These are phyloP conservation scores for Agrotis exclamationis DNA, from an alignment of 2,888 invertebrate species.

Conservation along the genomic window DNA sequence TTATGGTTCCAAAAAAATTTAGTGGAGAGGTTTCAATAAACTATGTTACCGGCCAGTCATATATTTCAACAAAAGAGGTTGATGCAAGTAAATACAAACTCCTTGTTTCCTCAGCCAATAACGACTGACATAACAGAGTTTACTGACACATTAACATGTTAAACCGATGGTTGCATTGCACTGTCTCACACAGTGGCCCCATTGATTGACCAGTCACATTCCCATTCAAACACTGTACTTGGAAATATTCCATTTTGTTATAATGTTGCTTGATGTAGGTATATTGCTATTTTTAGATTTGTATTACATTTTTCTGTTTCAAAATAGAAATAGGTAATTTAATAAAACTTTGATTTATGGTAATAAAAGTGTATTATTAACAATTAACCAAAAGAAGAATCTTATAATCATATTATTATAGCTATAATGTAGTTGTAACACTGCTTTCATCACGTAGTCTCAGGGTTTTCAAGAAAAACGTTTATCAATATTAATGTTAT, in stretches of 20 bases:
- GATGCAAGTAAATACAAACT: slow-evolving; percentile 31
- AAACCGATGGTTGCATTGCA: slow-evolving; percentile 60
- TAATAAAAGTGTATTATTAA: no score
- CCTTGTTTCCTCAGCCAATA: slow-evolving; percentile 47
- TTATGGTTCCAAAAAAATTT: not conserved
- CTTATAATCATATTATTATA: no score
- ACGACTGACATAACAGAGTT: slow-evolving; percentile 64
- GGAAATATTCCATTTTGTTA: slow-evolving; percentile 62
- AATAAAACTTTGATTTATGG: no score
- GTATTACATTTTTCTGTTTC: slow-evolving; percentile 1
- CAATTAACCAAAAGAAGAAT: no score
- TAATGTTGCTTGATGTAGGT: slow-evolving; percentile 38
- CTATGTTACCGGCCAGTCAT: slow-evolving; percentile 14
- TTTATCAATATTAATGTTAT: slow-evolving; percentile 12
- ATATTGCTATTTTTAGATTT: slow-evolving; percentile 28
- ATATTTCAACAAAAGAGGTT: slow-evolving; percentile 22
- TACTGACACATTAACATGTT: slow-evolving; percentile 68
- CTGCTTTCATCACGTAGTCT: slow-evolving; percentile 10
- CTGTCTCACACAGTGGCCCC: slow-evolving; percentile 63
- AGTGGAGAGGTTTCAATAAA: not conserved
- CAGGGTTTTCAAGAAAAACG: slow-evolving; percentile 18
- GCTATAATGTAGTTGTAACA: not conserved
- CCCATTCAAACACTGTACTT: slow-evolving; percentile 64
- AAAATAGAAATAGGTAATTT: no score
- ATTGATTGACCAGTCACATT: slow-evolving; percentile 65